Conservation (phyloP, 2,797 vertebrate species). For the Melanotaenia boesemani region DNA sequence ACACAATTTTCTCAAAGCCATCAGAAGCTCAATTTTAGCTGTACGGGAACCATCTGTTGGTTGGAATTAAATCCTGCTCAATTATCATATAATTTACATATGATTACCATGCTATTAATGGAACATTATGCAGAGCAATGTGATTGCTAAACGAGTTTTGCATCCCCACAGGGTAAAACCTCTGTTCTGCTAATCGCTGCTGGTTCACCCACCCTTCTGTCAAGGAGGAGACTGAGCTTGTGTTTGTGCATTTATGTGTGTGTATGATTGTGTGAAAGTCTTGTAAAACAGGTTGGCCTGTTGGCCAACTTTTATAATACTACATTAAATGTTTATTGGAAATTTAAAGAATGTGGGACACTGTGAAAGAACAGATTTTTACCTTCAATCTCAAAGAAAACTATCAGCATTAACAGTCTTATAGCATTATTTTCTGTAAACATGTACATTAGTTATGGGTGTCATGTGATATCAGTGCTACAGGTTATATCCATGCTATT, state of each 20-base stretch:
- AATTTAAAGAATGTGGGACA: not conserved
- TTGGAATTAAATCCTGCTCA: slow-evolving; percentile 62
- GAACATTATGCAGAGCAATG: slow-evolving; percentile 66
- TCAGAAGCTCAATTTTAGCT: slow-evolving; percentile 57
- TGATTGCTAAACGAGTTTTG: slow-evolving; percentile 61
- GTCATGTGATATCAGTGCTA: no score
- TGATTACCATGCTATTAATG: slow-evolving; percentile 67
- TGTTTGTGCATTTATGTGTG: slow-evolving; percentile 17
- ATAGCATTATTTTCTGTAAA: no score
- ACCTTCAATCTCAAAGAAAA: no score
- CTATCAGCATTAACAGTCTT: no score
- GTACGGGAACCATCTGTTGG: slow-evolving; percentile 71
- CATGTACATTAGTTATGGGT: no score
- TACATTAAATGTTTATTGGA: not conserved
- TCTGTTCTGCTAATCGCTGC: slow-evolving; percentile 65
- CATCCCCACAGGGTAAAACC: slow-evolving; percentile 58
- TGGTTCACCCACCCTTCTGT: slow-evolving; percentile 30
- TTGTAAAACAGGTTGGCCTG: not conserved
- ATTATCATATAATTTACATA: slow-evolving; percentile 72
- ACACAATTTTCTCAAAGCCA: slow-evolving; percentile 17
- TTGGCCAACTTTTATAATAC: not conserved
- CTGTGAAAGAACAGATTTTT: not conserved
- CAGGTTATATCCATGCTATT: no score
- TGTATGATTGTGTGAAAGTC: slow-evolving; percentile 6
- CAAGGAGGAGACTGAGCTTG: not conserved